Percentiles rank a stretch among this genome's conserved stretches.
Evolutionary conservation across 2,888 invertebrate species (phyloP).

Genomic region (Chaitophorus viminalis): DNA sequence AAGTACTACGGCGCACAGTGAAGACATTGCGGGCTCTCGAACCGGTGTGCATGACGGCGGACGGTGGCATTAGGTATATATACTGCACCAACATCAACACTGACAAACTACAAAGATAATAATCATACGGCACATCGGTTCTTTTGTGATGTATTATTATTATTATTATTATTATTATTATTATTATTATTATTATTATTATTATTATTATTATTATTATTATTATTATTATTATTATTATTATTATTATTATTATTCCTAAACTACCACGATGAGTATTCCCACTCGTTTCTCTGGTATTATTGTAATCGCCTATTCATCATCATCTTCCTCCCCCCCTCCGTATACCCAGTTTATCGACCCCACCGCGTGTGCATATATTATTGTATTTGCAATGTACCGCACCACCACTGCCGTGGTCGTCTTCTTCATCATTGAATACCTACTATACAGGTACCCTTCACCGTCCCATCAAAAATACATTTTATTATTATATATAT

Average conservation of each 20-base stretch:
- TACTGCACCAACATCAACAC: background rate
- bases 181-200: constrained; percentile 12
- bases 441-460: background rate
- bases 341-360: background rate
- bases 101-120: constrained; percentile 42
- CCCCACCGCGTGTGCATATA: background rate
- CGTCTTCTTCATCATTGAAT: background rate
- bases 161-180: constrained; percentile 7
- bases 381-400: background rate
- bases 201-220: constrained; percentile 13
- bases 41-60: background rate
- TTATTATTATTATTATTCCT: constrained; percentile 3
- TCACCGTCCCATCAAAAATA: background rate
- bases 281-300: background rate
- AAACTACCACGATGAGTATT: background rate
- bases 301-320: constrained; percentile 13
- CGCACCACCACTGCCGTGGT: background rate
- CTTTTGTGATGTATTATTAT: constrained; percentile 27
- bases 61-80: background rate
- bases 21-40: background rate
- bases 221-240: background rate
- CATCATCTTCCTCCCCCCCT: too few relatives aligned
- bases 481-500: constrained; percentile 20
- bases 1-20: background rate
- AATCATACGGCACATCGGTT: constrained; percentile 45